Percentiles rank a stretch among this genome's conserved stretches.
Evolutionary conservation across 1,140 invertebrate genomes (phyloP).

Genomic region (Drosophila pandora): DNA sequence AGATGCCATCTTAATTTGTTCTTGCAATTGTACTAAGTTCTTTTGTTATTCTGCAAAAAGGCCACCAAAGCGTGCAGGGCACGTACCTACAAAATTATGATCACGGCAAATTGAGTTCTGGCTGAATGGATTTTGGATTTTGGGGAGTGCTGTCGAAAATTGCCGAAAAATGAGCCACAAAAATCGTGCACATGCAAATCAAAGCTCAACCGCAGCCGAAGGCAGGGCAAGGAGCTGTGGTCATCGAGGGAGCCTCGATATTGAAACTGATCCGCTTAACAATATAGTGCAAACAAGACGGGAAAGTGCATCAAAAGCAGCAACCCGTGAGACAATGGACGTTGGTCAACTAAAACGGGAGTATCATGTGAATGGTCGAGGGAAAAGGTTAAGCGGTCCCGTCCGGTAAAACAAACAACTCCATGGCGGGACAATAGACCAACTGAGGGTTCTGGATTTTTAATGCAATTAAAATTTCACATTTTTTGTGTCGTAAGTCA

Average conservation of each 20-base stretch:
- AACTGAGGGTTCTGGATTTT: constrained; percentile 40
- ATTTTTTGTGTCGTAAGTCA: constrained; percentile 59
- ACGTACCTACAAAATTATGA: constrained; percentile 61
- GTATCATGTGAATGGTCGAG: constrained; percentile 13
- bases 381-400: constrained; percentile 70
- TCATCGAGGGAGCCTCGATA: neutral
- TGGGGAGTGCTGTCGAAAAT: constrained; percentile 50
- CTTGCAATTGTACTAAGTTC: constrained; percentile 47
- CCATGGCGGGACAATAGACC: constrained; percentile 20
- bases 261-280: constrained; percentile 72
- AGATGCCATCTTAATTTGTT: constrained; percentile 1
- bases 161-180: constrained; percentile 47
- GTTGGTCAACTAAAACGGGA: constrained; percentile 30
- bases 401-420: constrained; percentile 67
- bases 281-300: constrained; percentile 25
- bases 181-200: constrained; percentile 58
- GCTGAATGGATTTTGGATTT: constrained; percentile 32
- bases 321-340: constrained; percentile 34
- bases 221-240: neutral
- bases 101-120: constrained; percentile 47
- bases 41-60: constrained; percentile 4
- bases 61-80: constrained; percentile 65
- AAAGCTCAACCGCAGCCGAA: constrained; percentile 18
- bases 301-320: constrained; percentile 68
- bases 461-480: constrained; percentile 73